Conservation (phyloP, 2,888 invertebrate genomes). For the Elegia similella region DNA sequence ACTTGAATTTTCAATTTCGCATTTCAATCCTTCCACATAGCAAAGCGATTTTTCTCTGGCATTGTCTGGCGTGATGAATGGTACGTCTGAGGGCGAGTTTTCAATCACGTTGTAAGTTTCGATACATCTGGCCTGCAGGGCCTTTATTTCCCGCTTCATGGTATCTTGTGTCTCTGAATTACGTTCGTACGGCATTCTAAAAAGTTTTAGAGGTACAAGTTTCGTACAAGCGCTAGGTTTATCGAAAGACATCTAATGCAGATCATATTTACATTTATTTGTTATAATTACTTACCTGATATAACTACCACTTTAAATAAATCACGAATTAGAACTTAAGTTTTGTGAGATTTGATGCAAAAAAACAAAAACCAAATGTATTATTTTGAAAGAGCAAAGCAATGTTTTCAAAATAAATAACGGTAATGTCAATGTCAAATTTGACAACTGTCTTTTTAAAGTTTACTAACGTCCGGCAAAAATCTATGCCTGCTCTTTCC, state of each 20-base stretch:
- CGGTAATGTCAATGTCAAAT: background rate
- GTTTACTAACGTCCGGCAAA: background rate
- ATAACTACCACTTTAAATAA: no score
- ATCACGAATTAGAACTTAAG: no score
- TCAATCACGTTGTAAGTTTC: slow-evolving; percentile 54
- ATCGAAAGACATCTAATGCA: no score
- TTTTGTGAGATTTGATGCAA: no score
- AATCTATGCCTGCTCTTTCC: background rate
- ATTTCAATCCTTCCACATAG: slow-evolving; percentile 55
- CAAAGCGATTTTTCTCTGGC: slow-evolving; percentile 41
- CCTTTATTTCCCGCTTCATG: slow-evolving; percentile 54
- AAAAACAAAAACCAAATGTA: no score
- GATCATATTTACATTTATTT: no score
- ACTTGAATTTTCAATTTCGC: slow-evolving; percentile 50
- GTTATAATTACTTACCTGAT: no score
- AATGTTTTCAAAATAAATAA: background rate
- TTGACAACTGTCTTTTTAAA: background rate
- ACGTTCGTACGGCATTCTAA: slow-evolving; percentile 47
- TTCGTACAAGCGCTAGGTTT: no score
- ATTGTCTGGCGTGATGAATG: slow-evolving; percentile 39
- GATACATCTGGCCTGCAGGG: slow-evolving; percentile 47
- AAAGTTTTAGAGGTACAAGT: slow-evolving; percentile 22
- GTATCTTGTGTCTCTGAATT: slow-evolving; percentile 46
- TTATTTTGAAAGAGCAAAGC: no score
- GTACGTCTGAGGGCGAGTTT: slow-evolving; percentile 46